Conservation (phyloP, 1,140 invertebrate genomes). For the Yoshiicerus persimilis region DNA sequence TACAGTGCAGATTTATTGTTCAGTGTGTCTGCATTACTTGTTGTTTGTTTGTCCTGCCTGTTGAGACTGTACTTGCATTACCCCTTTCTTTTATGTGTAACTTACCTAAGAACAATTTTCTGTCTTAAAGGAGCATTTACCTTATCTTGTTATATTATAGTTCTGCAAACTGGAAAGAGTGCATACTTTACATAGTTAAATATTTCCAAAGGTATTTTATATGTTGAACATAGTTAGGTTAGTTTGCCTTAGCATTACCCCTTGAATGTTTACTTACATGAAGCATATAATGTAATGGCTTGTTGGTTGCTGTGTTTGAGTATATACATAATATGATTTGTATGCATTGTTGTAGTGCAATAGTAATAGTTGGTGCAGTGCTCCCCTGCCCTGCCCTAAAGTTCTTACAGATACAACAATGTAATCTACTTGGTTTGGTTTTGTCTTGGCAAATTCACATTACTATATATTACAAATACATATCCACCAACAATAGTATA, state of each 20-base stretch:
- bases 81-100: slow-evolving; percentile 2
- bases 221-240: neutral
- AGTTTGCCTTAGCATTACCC: too few relatives aligned
- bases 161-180: neutral
- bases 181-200: neutral
- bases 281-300: neutral
- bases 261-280: neutral
- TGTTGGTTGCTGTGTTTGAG: neutral
- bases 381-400: slow-evolving; percentile 16
- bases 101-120: slow-evolving; percentile 5
- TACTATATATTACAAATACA: neutral
- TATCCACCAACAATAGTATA: neutral
- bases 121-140: neutral
- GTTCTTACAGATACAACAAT: slow-evolving; percentile 3
- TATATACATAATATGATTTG: neutral
- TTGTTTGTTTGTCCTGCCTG: neutral
- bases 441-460: neutral
- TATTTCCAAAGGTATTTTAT: neutral
- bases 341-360: neutral
- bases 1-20: neutral
- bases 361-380: neutral
- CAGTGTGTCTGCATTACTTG: neutral
- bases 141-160: neutral
- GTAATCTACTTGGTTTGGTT: neutral
- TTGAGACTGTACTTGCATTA: neutral